Conservation (phyloP, 1,140 invertebrate species). For the Helicoverpa zea region DNA sequence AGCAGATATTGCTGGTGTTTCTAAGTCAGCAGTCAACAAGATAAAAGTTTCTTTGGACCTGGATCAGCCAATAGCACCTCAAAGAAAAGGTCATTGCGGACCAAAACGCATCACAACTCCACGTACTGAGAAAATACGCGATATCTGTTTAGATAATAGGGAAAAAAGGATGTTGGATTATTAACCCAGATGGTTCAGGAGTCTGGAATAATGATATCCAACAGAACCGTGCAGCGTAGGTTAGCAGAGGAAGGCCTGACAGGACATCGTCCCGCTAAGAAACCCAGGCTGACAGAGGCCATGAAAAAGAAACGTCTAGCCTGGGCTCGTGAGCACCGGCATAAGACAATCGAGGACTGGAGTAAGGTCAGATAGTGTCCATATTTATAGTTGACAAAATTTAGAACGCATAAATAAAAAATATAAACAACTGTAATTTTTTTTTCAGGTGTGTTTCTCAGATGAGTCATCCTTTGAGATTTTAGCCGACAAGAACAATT, state of each 20-base stretch:
- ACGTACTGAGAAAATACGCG: neutral
- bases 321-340: too few species aligned
- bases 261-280: too few species aligned
- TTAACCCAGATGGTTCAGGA: slow-evolving; percentile 16
- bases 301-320: too few species aligned
- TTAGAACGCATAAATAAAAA: too few species aligned
- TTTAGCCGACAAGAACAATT: too few species aligned
- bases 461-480: too few species aligned
- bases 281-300: too few species aligned
- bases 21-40: slow-evolving; percentile 14
- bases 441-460: too few species aligned
- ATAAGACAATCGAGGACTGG: too few species aligned
- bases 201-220: slow-evolving; percentile 15
- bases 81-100: slow-evolving; percentile 24
- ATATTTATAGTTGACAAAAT: too few species aligned
- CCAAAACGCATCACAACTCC: slow-evolving; percentile 21
- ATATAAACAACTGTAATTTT: too few species aligned
- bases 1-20: slow-evolving; percentile 33
- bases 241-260: slow-evolving; percentile 47
- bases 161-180: neutral
- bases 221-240: slow-evolving; percentile 42
- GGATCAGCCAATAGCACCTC: neutral
- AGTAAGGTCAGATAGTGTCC: too few species aligned
- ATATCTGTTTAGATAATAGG: slow-evolving; percentile 29
- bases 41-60: slow-evolving; percentile 12